Evolutionary conservation across 2,113 vertebrate genomes (phyloP), one percentile per base, ranked within the genome.

Genomic region (Geococcyx californianus): DNA sequence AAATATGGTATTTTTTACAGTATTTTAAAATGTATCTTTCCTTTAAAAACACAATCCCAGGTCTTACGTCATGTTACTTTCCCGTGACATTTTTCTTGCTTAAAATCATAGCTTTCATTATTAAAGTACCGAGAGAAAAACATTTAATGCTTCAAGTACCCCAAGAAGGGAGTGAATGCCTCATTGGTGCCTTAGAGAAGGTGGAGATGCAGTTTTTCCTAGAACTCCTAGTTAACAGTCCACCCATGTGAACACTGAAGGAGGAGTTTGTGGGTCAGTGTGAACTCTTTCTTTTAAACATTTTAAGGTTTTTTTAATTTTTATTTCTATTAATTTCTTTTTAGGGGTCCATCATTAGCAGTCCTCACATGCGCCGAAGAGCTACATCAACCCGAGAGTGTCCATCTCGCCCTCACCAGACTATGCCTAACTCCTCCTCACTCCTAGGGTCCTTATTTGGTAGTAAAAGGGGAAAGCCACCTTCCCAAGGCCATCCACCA

Each of bases 281-380:
- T 94, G 96, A 91, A 95, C 75, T 92, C 95, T 91, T 96, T 92
- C 90, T 94, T 96, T 88, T 31, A n/a, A 92, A 83, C 95, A 95
- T 93, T 97, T 90, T 70, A 78, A 97, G 96, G 40, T 95, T 96
- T 97, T 85, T 98, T 97, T 98, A 98, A 98, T 98, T 98, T 97
- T 98, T 72, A 92, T 97, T 97, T 98, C 97, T 98, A 96, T 98
- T 98, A 97, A 98, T 98, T 98, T 98, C 98, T 98, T 98, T 98
- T 96, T 98, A 99, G 99, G 99, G 99, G 88, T 99, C 99, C 98
- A 99, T 99, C 99, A 99, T 99, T 99, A 99, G 98, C 99, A 99
- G 99, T 91, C 99, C 99, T 97, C 99, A 99, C 98, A 98, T 98
- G 97, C 98, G 99, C 97, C 98, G 98, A 93, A 98, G 99, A 98